Base-by-base conservation (phyloP, 2,888 invertebrate species). In the Melangyna quadrimaculata region DNA sequence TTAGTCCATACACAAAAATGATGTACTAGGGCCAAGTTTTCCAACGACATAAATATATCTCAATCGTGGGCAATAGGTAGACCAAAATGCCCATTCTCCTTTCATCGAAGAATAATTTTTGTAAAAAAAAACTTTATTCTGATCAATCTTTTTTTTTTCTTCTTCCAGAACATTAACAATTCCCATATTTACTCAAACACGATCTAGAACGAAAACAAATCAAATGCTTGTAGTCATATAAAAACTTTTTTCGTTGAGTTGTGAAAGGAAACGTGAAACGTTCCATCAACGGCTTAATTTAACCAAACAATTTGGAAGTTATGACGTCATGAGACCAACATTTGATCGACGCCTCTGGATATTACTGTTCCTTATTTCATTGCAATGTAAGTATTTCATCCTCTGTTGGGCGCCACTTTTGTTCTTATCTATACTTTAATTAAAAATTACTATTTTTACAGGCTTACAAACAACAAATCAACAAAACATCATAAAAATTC, bases 301-400 rank as follows among this genome's bases (percentile, higher is more conserved):
- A 53, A 80, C 59, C 53, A 70, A 75, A 79, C 65, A 57, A 75
- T 24, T 75, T 65, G 87, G 90, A 92, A 92, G 92, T 92, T 90
- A 92, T 92, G 92, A 92, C 91, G 92, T 92, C 92, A 92, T 92
- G 92, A 92, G 92, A 92, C 91, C 92, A 89, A 91, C 91, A 92
- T 92, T 91, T 89, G 91, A 92, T 91, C 92, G 92, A 90, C 91
- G 91, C 91, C 91, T 92, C 90, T 91, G 92, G 90, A 92, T 92
- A 91, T 90, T 92, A 91, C 89, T 92, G 90, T 91, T 91, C 90
- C 90, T 91, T 89, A 90, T 92, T 91, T 90, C 90, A 90, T 89
- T 91, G 91, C 90, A 91, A 92, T 92, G 92, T 92, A 90, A 92
- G 92, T 92, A 90, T 17, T 43, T 4, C 1, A 5, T 14, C 14